A percentile compares a stretch with the other conserved stretches of the same genome.
phyloP scores from a whole-genome alignment of 2,888 invertebrate genomes.

The Agriopis marginaria region DNA sequence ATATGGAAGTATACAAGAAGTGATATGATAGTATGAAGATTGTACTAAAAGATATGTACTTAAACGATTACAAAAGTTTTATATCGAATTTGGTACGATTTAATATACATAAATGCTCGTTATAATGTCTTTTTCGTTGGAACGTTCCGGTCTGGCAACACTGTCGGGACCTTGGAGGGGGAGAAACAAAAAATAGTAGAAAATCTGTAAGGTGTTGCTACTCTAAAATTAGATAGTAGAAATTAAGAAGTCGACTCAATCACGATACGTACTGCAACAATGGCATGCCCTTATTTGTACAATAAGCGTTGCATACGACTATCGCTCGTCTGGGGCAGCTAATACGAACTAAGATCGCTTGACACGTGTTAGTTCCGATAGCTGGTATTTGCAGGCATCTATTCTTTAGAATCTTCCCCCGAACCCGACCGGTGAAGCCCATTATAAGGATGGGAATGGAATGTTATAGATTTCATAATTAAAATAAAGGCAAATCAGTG shows the following conservation, averaged over 20 bases:
- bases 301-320: slow-evolving; percentile 86
- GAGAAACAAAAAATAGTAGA: slow-evolving; percentile 60
- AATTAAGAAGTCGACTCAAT: slow-evolving; percentile 72
- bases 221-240: slow-evolving; percentile 47
- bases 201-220: slow-evolving; percentile 56
- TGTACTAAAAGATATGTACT: slow-evolving; percentile 86
- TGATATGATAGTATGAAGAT: slow-evolving; percentile 84
- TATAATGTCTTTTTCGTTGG: slow-evolving; percentile 82
- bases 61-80: slow-evolving; percentile 74
- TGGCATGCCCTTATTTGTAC: slow-evolving; percentile 83
- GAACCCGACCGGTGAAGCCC: slow-evolving; percentile 60
- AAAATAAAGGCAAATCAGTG: slow-evolving; percentile 58
- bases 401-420: slow-evolving; percentile 50
- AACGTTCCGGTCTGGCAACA: slow-evolving; percentile 73
- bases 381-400: slow-evolving; percentile 42
- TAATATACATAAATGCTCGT: slow-evolving; percentile 80
- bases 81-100: slow-evolving; percentile 79
- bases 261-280: slow-evolving; percentile 86
- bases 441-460: slow-evolving; percentile 59
- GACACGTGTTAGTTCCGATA: slow-evolving; percentile 28
- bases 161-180: slow-evolving; percentile 57
- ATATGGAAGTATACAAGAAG: slow-evolving; percentile 84
- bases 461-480: slow-evolving; percentile 73
- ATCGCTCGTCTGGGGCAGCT: slow-evolving; percentile 70
- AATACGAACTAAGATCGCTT: slow-evolving; percentile 64